Base-by-base conservation (phyloP, 2,113 vertebrate species). In the Coptodon bakossiorum region DNA sequence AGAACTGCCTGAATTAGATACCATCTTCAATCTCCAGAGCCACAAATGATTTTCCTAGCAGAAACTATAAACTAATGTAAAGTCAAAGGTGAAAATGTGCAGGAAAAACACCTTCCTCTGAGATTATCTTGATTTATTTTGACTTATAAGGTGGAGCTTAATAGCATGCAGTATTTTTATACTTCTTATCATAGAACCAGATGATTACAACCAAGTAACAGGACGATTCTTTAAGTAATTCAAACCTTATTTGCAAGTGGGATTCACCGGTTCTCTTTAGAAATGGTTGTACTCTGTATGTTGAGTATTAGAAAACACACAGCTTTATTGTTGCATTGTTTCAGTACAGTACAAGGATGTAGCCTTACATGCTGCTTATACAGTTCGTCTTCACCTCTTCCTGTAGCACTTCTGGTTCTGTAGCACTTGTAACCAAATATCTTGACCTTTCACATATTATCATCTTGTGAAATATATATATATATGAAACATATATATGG, bases 1-100 rank as follows among this genome's bases (percentile, higher is more conserved):
- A 94, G 91, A 86, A 53, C 76, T 76, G 83, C 76, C 82, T 86
- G 88, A 88, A 93, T 92, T 82, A 92, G 66, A 83, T 68, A 78
- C 68, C 80, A 57, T 83, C 29, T 86, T 59, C 34, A 36, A 61
- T 13, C 63, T 68, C 63, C 22, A 78, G 83, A 82, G 54, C 66
- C 54, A 80, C 61, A 45, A 13, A 87, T 92, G 80, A 22, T 31
- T 16, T 45, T 48, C 8, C 4, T 4, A 5, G 9, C 9, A 45
- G 16, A 76, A 11, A 38, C 40, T 82, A 6, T 38, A 36, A 68
- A 52, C 2, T 29, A 38, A 66, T 63, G 17, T 52, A 36, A 5
- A 45, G 19, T 11, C 10, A 71, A 43, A 87, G 7, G 19, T 22
- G 34, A 57, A 79, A 52, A 78, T 52, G 10, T 34, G 73, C 73